phyloP scores from a whole-genome alignment of 2,797 vertebrate species.

The Phaenicophaeus curvirostris region DNA sequence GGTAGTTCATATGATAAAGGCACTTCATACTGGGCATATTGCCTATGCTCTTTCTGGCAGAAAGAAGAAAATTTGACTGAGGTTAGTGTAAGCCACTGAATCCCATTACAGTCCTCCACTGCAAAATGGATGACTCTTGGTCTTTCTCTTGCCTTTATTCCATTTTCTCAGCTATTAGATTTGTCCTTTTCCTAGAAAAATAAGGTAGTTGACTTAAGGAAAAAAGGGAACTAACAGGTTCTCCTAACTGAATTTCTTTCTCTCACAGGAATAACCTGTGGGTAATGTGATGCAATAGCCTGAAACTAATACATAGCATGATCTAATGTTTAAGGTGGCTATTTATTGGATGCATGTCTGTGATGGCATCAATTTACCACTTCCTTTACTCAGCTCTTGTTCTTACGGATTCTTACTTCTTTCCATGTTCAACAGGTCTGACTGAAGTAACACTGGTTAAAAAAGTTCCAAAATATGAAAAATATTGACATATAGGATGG shows the following conservation, averaged over 20 bases:
- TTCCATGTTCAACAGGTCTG: neutral
- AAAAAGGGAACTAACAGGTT: neutral
- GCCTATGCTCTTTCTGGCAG: neutral
- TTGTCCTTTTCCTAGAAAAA: neutral
- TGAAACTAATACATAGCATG: neutral
- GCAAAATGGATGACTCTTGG: neutral
- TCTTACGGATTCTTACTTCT: neutral
- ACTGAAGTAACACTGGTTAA: neutral
- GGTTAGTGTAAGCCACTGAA: neutral
- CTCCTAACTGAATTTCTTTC: neutral
- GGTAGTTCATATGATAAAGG: neutral
- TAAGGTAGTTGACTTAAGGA: neutral
- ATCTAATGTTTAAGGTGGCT: neutral
- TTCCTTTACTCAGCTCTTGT: neutral
- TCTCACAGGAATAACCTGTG: neutral
- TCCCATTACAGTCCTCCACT: neutral
- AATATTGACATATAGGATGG: neutral
- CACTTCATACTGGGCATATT: neutral
- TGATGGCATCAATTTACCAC: neutral
- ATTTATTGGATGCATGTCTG: neutral
- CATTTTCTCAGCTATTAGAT: neutral
- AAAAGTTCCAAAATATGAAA: neutral
- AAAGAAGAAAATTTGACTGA: neutral
- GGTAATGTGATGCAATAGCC: neutral
- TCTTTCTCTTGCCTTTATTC: neutral